These are phyloP conservation scores for Bombus pyrosoma DNA, from an alignment of 1,140 invertebrate genomes.

Conservation along the genomic window DNA sequence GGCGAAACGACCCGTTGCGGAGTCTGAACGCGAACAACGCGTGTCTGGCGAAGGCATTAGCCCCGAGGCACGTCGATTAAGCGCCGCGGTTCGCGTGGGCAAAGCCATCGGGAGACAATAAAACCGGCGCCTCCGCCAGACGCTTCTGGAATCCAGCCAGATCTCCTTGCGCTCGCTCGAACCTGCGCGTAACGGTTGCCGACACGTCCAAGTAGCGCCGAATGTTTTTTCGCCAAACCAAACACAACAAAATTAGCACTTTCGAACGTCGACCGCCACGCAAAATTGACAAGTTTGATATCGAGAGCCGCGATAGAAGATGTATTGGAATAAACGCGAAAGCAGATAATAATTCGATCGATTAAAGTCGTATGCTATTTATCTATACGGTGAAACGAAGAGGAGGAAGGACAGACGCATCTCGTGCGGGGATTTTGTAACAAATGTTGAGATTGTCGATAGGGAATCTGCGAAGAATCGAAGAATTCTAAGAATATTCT, in stretches of 20 bases:
- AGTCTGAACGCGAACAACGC: conserved; percentile 38
- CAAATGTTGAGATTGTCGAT: too few species aligned
- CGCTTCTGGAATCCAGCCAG: conserved; percentile 70
- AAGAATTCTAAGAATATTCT: too few species aligned
- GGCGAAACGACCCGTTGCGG: not conserved
- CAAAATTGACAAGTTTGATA: too few species aligned
- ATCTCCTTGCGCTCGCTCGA: conserved; percentile 53
- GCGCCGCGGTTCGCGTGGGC: conserved; percentile 61
- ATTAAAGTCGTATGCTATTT: too few species aligned
- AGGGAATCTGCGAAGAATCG: too few species aligned
- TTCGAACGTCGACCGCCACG: too few species aligned
- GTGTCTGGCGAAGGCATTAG: conserved; percentile 27
- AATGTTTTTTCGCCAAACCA: not conserved
- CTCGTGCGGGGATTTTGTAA: too few species aligned
- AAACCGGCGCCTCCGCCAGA: conserved; percentile 66
- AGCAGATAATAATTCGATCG: too few species aligned
- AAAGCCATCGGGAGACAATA: conserved; percentile 68
- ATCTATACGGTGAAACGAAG: too few species aligned
- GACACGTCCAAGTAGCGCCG: conserved; percentile 38
- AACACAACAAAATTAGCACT: not conserved
- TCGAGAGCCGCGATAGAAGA: too few species aligned
- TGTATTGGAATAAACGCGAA: too few species aligned
- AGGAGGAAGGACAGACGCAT: too few species aligned
- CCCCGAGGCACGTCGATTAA: conserved; percentile 56
- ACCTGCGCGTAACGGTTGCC: conserved; percentile 31